These are phyloP conservation scores for Drosophila nr. perissopoda DNA, from an alignment of 2,888 invertebrate species.

Conservation along the genomic window DNA sequence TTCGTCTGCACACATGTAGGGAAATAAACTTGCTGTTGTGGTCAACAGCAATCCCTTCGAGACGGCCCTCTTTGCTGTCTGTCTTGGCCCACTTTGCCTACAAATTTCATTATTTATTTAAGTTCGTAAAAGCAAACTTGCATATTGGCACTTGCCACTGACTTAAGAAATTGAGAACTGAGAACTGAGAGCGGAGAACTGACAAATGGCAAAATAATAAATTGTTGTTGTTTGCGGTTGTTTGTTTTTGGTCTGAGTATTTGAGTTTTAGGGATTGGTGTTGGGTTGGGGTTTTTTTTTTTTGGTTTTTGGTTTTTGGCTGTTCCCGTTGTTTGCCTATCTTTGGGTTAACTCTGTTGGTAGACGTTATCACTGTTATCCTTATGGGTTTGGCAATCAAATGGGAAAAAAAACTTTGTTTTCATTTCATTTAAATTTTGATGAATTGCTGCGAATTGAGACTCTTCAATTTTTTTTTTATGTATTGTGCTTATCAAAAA, in stretches of 20 bases:
- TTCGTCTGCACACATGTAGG: constrained; percentile 18
- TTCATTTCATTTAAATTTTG: constrained; percentile 75
- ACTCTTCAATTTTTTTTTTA: constrained; percentile 2
- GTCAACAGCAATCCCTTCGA: constrained; percentile 32
- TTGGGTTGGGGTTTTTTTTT: constrained; percentile 40
- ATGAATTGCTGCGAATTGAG: constrained; percentile 40
- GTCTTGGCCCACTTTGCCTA: constrained; percentile 58
- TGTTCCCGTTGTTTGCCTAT: constrained; percentile 45
- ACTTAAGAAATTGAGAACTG: constrained; percentile 14
- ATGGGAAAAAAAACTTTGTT: constrained; percentile 64
- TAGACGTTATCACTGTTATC: constrained; percentile 38
- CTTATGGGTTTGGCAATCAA: constrained; percentile 54
- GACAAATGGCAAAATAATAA: constrained; percentile 72
- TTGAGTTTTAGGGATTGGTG: constrained; percentile 14
- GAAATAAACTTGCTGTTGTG: constrained; percentile 16
- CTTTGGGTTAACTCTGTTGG: constrained; percentile 37
- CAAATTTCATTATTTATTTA: constrained; percentile 78
- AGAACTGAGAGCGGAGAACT: constrained; percentile 6
- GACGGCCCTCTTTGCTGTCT: constrained; percentile 5
- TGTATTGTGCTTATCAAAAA: neutral
- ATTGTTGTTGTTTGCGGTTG: constrained; percentile 68
- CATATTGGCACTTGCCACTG: constrained; percentile 60
- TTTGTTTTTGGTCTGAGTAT: constrained; percentile 46
- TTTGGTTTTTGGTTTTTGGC: constrained; percentile 28
- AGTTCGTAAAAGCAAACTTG: constrained; percentile 70